Evolutionary conservation across 1,140 invertebrate species (phyloP).

Genomic region (Dinoponera quadriceps): DNA sequence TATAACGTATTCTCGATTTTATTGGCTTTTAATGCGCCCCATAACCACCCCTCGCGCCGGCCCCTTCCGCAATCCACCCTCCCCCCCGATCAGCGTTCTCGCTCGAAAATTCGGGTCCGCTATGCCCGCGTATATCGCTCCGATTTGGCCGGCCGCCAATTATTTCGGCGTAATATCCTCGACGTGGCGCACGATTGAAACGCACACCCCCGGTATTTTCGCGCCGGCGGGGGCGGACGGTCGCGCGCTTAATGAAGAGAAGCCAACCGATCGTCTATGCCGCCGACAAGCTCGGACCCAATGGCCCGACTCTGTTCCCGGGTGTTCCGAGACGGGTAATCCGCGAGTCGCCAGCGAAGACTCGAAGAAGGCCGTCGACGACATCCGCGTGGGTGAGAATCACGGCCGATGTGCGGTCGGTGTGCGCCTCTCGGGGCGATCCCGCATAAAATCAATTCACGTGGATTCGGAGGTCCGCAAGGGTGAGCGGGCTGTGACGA

Average conservation of each 20-base stretch:
- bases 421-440: neutral
- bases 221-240: neutral
- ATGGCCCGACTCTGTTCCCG: neutral
- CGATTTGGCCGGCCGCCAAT: conserved; percentile 23
- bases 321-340: neutral
- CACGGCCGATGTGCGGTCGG: no score
- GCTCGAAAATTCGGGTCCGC: neutral
- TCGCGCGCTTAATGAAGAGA: conserved; percentile 35
- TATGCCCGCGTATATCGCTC: neutral
- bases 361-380: no score
- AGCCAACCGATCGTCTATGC: conserved; percentile 12
- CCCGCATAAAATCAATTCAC: neutral
- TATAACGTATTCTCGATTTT: conserved; percentile 1
- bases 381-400: no score
- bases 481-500: neutral
- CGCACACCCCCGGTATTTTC: conserved; percentile 10
- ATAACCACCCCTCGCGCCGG: neutral
- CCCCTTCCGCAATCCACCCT: no score
- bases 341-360: neutral
- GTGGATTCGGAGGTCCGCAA: neutral
- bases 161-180: conserved; percentile 18
- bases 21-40: conserved; percentile 36
- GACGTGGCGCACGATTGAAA: conserved; percentile 14
- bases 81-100: neutral
- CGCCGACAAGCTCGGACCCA: neutral